These are phyloP conservation scores for Oreochromis spilurus DNA, from an alignment of 2,113 vertebrate species.

Conservation along the genomic window DNA sequence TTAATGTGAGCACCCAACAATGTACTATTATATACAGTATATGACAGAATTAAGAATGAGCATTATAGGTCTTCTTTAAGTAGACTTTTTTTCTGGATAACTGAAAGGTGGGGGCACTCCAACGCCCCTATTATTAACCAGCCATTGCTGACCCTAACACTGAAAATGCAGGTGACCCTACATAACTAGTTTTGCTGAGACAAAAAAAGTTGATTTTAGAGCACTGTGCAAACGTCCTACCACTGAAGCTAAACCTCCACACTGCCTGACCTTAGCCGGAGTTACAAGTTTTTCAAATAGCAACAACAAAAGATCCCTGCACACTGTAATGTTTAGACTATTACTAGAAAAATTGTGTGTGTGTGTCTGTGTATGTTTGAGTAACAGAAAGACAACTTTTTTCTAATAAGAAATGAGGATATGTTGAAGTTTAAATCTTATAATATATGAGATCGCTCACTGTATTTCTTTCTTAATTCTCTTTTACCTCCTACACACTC, in stretches of 20 bases:
- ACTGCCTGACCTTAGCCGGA: not conserved
- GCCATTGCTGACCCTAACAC: not conserved
- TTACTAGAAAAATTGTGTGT: not conserved
- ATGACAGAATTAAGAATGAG: not conserved
- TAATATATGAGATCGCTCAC: not conserved
- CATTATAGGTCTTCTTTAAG: not conserved
- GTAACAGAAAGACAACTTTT: not conserved
- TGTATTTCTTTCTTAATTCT: not conserved
- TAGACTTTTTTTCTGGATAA: not conserved
- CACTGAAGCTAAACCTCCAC: not conserved
- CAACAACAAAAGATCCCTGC: not conserved
- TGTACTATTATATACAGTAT: not conserved
- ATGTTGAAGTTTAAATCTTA: not conserved
- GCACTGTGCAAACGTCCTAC: not conserved
- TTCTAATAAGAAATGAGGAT: not conserved
- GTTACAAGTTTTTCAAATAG: not conserved
- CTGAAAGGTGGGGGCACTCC: not conserved
- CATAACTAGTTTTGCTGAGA: not conserved
- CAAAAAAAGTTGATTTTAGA: not conserved
- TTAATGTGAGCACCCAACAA: not conserved
- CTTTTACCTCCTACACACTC: not conserved
- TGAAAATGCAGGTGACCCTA: not conserved
- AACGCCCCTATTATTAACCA: not conserved
- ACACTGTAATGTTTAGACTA: not conserved
- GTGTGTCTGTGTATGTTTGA: not conserved